Evolutionary conservation across 2,797 vertebrate species (phyloP), one percentile per base, ranked within the genome.

Genomic region (Eurystomus glaucurus): DNA sequence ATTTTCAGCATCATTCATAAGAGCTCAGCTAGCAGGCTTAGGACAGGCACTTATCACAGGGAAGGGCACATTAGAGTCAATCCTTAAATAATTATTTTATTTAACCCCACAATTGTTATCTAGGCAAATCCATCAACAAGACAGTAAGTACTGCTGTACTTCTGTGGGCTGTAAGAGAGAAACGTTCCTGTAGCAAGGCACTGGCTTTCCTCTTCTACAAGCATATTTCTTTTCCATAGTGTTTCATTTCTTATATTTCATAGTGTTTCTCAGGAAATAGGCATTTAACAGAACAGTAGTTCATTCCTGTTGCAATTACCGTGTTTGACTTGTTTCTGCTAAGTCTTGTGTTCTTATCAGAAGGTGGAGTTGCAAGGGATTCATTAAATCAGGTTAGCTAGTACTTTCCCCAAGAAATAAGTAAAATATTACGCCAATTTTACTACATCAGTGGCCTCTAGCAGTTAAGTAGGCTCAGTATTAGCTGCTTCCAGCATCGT

Each of bases 91-190:
- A 88, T 66, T 57, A 71, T 92, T 96, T 87, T 70, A 85, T 78
- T 95, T 77, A 92, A 92, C 66, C 11, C 18, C 84, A 86, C 68
- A 85, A 19, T 11, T 83, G 37, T 60, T 90, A 92, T 35, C 54
- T 52, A 31, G 33, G n/a, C 11, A 94, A 82, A 88, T 79, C 43
- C 66, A 92, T 66, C 58, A 90, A 70, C 10, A 79, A 77, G 62
- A 66, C 52, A 82, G 70, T 33, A 96, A 87, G 90, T 79, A 88
- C 35, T 20, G 28, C 48, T 60, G 39, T 31, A 84, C 46, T 79
- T 79, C 33, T 60, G 35, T 45, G 60, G 55, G 35, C 55, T 86
- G 11, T 17, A 50, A 70, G n/a, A 70, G 11, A 66, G 58, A 31
- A 88, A 76, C 0, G 2, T 19, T 85, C 7, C 55, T 4, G 7